A percentile compares a stretch with the other conserved stretches of the same genome.
Evolutionary conservation across 1,140 invertebrate genomes (phyloP).

Genomic region (Wiebesia pumilae): DNA sequence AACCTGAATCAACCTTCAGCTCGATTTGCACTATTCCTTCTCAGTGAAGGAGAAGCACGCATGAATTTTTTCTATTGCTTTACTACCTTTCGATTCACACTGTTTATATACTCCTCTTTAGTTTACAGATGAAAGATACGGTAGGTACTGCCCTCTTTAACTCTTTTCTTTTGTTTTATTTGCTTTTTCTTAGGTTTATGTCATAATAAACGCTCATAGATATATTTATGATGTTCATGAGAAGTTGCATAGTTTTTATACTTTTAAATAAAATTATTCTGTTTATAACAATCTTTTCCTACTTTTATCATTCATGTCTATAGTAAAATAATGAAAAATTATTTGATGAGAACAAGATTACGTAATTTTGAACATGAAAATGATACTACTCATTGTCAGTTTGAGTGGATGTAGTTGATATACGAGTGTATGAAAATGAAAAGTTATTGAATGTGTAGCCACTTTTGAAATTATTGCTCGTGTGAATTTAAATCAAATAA

Average conservation of each 20-base stretch:
- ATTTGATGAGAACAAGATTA: not conserved
- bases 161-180: constrained; percentile 8
- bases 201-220: not conserved
- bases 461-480: too few species aligned
- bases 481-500: too few species aligned
- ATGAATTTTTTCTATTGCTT: not conserved
- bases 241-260: not conserved
- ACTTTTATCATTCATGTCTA: not conserved
- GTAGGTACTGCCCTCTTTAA: not conserved
- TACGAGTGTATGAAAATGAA: too few species aligned
- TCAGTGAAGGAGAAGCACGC: not conserved
- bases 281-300: not conserved
- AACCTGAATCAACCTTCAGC: not conserved
- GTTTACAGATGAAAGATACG: not conserved
- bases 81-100: not conserved
- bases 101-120: constrained; percentile 5
- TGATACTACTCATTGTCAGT: too few species aligned
- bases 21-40: not conserved
- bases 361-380: not conserved
- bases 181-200: not conserved
- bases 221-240: constrained; percentile 2
- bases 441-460: too few species aligned
- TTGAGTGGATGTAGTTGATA: too few species aligned
- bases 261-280: not conserved
- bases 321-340: not conserved